phyloP scores from a whole-genome alignment of 2,888 invertebrate species.

The Eurytoma californica region DNA sequence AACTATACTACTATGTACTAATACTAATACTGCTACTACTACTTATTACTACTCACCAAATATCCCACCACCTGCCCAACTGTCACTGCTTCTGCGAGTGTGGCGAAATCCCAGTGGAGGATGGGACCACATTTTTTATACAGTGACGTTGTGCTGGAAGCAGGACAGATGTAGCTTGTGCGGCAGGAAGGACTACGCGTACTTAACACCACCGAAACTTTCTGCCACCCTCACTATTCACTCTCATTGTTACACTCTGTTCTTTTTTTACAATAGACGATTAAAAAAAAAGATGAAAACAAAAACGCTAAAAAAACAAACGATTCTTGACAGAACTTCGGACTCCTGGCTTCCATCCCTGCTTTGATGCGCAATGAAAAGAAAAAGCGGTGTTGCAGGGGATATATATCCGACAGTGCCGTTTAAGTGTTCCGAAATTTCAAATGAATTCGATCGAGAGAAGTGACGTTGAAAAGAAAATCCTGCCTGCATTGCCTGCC shows the following conservation, averaged over 20 bases:
- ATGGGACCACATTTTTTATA: background rate
- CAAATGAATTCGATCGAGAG: background rate
- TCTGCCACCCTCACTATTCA: slow-evolving; percentile 17
- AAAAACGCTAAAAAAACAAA: background rate
- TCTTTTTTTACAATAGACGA: background rate
- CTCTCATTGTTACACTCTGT: slow-evolving; percentile 19
- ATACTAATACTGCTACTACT: slow-evolving; percentile 9
- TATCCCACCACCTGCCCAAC: slow-evolving; percentile 5
- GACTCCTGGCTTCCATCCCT: slow-evolving; percentile 34
- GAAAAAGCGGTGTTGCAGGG: background rate
- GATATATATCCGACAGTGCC: background rate
- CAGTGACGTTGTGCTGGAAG: background rate
- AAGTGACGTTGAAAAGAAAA: slow-evolving; percentile 7
- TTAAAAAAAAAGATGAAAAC: slow-evolving; percentile 4
- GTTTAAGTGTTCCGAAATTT: slow-evolving; percentile 1
- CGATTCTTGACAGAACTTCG: background rate
- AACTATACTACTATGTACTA: slow-evolving; percentile 15
- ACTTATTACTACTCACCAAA: slow-evolving; percentile 10
- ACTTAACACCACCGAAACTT: slow-evolving; percentile 41
- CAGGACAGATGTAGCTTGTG: slow-evolving; percentile 12
- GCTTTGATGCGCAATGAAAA: slow-evolving; percentile 18
- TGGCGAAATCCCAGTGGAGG: background rate
- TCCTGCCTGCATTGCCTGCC: slow-evolving; percentile 49
- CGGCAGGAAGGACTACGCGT: slow-evolving; percentile 35
- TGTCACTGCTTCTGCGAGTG: slow-evolving; percentile 15